Percentiles rank a stretch among this genome's conserved stretches.
These are phyloP conservation scores for Xenentodon cancila DNA, from an alignment of 2,797 vertebrate species.

Conservation along the genomic window DNA sequence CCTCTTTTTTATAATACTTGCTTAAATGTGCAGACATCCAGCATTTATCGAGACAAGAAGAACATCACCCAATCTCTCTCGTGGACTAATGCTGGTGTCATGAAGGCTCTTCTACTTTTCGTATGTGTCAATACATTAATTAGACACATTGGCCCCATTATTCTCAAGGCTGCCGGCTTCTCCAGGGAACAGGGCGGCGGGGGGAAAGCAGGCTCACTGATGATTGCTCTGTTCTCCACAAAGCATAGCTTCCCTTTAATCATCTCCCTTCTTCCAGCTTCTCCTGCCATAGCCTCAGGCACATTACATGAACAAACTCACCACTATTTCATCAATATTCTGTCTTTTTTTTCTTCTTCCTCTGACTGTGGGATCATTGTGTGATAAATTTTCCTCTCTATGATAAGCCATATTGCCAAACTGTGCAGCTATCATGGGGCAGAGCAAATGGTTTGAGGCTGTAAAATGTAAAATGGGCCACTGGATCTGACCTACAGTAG, in stretches of 20 bases:
- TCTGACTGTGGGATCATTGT: constrained; percentile 50
- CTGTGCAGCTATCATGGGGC: constrained; percentile 56
- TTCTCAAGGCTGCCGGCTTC: constrained; percentile 55
- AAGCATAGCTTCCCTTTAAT: constrained; percentile 77
- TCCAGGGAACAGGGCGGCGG: constrained; percentile 64
- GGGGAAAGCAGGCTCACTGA: constrained; percentile 54
- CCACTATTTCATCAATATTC: constrained; percentile 78
- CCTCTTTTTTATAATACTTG: not conserved
- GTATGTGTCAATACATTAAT: constrained; percentile 80
- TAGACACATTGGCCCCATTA: constrained; percentile 75
- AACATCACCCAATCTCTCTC: constrained; percentile 2
- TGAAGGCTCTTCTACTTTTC: constrained; percentile 64
- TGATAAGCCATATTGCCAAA: constrained; percentile 66
- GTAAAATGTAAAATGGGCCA: constrained; percentile 61
- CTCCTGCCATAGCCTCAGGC: constrained; percentile 66
- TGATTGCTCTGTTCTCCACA: constrained; percentile 75
- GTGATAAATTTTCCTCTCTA: constrained; percentile 68
- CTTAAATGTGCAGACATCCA: constrained; percentile 12
- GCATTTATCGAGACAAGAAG: not conserved
- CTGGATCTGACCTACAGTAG: constrained; percentile 33
- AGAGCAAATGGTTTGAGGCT: constrained; percentile 56
- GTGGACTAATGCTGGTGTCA: constrained; percentile 37
- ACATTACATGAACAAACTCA: constrained; percentile 63
- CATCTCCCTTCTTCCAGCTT: constrained; percentile 76
- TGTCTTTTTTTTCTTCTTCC: constrained; percentile 49